Evolutionary conservation across 2,113 vertebrate genomes (phyloP).

Genomic region (Daphoenositta chrysoptera): DNA sequence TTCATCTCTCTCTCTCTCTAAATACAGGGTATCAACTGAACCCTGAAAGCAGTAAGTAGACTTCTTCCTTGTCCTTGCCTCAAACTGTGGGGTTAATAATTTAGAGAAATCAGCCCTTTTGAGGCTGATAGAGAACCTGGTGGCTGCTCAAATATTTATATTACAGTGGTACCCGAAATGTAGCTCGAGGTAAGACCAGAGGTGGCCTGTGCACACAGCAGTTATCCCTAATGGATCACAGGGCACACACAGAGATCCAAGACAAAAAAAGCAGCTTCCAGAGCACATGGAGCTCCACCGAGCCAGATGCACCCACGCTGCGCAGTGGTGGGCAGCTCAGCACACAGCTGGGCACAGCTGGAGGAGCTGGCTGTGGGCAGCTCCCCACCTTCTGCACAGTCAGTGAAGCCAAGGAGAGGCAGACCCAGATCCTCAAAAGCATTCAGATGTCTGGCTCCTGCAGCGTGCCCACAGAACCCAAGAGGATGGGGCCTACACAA

Average conservation of each 20-base stretch:
- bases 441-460: neutral
- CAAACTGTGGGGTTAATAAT: neutral
- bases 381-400: neutral
- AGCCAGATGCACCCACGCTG: neutral
- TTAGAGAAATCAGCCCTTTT: neutral
- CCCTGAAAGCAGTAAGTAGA: neutral
- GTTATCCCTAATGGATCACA: neutral
- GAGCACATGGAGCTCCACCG: neutral
- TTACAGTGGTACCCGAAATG: neutral
- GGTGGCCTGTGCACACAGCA: neutral
- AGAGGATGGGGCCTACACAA: neutral
- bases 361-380: neutral
- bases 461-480: neutral
- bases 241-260: neutral
- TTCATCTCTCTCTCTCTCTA: neutral
- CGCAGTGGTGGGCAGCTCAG: neutral
- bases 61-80: neutral
- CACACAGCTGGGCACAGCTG: conserved; percentile 34
- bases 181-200: rapidly evolving
- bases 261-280: neutral
- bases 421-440: neutral
- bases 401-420: neutral
- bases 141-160: neutral
- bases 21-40: neutral
- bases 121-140: neutral